Percentiles rank a stretch among this genome's conserved stretches.
phyloP scores from a whole-genome alignment of 2,888 invertebrate species.

The Odontomyia ornata region DNA sequence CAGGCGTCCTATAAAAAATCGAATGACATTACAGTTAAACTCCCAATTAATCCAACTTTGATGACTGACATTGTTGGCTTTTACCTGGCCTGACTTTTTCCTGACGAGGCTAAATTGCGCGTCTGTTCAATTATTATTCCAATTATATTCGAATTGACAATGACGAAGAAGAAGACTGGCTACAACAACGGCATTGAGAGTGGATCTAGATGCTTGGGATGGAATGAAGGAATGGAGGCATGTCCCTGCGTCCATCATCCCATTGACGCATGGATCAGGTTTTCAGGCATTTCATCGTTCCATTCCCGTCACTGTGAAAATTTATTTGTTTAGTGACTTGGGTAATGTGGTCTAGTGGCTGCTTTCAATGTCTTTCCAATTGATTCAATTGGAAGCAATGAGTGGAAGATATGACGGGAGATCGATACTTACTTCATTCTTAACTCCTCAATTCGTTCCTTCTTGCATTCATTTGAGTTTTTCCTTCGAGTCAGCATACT shows the following conservation, averaged over 20 bases:
- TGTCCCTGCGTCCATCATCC: conserved; percentile 49
- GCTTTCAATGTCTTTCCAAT: conserved; percentile 19
- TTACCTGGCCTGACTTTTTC: conserved; percentile 46
- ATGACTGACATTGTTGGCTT: conserved; percentile 51
- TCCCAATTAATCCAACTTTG: conserved; percentile 52
- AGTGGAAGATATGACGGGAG: conserved; percentile 26
- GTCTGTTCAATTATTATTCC: conserved; percentile 51
- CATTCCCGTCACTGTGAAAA: conserved; percentile 49
- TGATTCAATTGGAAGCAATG: conserved; percentile 35
- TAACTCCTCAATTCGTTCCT: not conserved
- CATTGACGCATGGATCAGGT: conserved; percentile 43
- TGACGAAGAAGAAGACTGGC: not conserved
- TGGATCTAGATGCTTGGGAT: not conserved
- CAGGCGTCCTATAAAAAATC: conserved; percentile 32
- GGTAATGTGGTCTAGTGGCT: conserved; percentile 20
- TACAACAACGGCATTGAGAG: not conserved
- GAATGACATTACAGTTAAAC: conserved; percentile 51
- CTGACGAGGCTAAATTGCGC: conserved; percentile 47
- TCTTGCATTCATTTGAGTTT: not conserved
- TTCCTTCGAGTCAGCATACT: not conserved
- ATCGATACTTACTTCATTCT: conserved; percentile 22
- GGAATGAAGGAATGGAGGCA: conserved; percentile 30
- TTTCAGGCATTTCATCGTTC: conserved; percentile 46
- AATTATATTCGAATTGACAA: conserved; percentile 48
- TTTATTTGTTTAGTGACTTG: conserved; percentile 46